Conservation (phyloP, 2,888 invertebrate species). For the Tinea semifulvella region DNA sequence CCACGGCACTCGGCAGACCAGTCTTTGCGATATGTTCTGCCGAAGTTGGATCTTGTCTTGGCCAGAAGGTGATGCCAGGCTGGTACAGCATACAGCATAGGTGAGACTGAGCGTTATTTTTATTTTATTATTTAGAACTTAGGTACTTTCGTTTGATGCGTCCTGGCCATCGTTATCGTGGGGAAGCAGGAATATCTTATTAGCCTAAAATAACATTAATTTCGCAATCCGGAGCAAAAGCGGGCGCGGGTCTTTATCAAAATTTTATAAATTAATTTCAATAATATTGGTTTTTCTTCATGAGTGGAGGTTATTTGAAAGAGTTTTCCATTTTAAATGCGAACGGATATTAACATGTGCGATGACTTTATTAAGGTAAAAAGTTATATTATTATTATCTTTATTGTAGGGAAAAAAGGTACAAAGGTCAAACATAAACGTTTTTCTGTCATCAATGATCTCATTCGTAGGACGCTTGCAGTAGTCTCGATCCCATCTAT, state of each 20-base stretch:
- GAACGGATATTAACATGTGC: conserved; percentile 2
- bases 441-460: too few species aligned
- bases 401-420: too few species aligned
- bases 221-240: conserved; percentile 5
- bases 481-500: too few species aligned
- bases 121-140: too few species aligned
- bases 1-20: too few species aligned
- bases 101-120: too few species aligned
- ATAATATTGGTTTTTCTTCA: conserved; percentile 6
- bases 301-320: conserved; percentile 3
- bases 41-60: too few species aligned
- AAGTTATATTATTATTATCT: conserved; percentile 4
- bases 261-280: conserved; percentile 10
- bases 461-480: too few species aligned
- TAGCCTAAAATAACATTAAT: conserved; percentile 12
- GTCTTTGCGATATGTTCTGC: too few species aligned
- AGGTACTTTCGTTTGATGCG: background rate
- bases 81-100: too few species aligned
- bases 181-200: conserved; percentile 10
- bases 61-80: too few species aligned
- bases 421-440: too few species aligned
- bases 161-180: conserved; percentile 1
- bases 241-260: background rate
- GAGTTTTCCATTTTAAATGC: conserved; percentile 6
- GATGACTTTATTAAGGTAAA: conserved; percentile 2